Conservation (phyloP, 2,113 vertebrate genomes). For the Nestor notabilis region DNA sequence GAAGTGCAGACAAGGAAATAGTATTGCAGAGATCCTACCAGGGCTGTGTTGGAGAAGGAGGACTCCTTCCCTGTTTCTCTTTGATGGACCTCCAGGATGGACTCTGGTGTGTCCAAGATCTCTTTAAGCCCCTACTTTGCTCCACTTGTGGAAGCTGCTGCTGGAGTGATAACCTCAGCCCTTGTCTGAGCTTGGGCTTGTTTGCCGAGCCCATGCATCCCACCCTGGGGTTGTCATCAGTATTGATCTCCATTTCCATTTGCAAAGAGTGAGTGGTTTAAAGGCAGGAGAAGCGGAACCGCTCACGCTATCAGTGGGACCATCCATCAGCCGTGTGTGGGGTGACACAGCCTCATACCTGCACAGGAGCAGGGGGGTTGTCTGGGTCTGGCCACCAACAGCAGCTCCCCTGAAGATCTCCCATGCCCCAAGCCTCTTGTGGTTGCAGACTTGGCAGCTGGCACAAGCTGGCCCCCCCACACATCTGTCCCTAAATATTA, state of each 20-base stretch:
- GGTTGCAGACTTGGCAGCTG: conserved; percentile 12
- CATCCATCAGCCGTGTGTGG: background rate
- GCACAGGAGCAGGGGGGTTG: background rate
- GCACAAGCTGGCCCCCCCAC: background rate
- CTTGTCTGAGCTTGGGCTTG: background rate
- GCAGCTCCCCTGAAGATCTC: background rate
- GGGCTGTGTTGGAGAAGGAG: background rate
- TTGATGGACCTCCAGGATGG: background rate
- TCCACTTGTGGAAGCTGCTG: background rate
- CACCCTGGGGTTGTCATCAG: background rate
- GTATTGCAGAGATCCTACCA: background rate
- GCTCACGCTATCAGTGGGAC: background rate
- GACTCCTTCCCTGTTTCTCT: fast-evolving
- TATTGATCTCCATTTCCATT: background rate
- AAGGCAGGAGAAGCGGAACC: background rate
- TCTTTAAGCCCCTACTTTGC: background rate
- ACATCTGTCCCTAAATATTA: conserved; percentile 14
- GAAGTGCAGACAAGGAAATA: background rate
- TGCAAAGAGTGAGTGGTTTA: background rate
- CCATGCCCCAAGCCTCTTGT: background rate
- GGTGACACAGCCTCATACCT: background rate
- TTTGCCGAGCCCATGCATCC: background rate
- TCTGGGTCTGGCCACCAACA: background rate
- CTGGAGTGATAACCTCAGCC: background rate
- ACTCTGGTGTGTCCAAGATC: background rate